A percentile compares a stretch with the other conserved stretches of the same genome.
Evolutionary conservation across 2,888 invertebrate genomes (phyloP).

Genomic region (Dolichomitus sp.): DNA sequence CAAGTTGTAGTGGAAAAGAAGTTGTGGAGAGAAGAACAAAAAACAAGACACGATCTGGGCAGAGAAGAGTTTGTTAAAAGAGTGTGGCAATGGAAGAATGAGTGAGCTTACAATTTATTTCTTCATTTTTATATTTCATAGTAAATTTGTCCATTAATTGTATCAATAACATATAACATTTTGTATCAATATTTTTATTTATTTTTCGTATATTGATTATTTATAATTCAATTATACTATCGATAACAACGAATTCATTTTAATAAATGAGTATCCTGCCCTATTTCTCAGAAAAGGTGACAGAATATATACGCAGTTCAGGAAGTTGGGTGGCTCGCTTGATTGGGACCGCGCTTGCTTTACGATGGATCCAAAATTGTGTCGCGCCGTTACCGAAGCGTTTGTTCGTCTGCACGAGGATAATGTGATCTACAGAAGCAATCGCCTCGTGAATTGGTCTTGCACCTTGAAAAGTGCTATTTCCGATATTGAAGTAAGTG

Average conservation of each 20-base stretch:
- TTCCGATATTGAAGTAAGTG: slow-evolving; percentile 96
- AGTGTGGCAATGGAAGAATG: slow-evolving; percentile 98
- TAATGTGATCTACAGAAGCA: slow-evolving; percentile 97
- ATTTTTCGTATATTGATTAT: not conserved
- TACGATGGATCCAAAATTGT: slow-evolving; percentile 97
- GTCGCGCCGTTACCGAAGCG: slow-evolving; percentile 96
- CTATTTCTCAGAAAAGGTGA: slow-evolving; percentile 89
- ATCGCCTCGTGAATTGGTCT: slow-evolving; percentile 99
- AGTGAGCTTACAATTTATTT: slow-evolving; percentile 87
- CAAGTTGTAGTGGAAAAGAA: slow-evolving; percentile 99
- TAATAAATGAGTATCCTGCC: not conserved
- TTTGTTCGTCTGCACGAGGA: slow-evolving; percentile 96
- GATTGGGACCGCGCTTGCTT: slow-evolving; percentile 98
- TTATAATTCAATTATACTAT: no score
- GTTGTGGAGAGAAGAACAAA: slow-evolving; percentile 94
- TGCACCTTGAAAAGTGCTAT: slow-evolving; percentile 98
- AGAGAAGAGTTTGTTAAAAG: slow-evolving; percentile 96
- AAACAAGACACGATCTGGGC: slow-evolving; percentile 97
- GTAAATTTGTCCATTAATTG: not conserved
- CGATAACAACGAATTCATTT: not conserved
- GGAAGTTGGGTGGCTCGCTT: slow-evolving; percentile 95
- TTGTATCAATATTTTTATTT: no score
- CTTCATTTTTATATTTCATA: not conserved
- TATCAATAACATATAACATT: no score
- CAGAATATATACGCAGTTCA: slow-evolving; percentile 94